Conservation (phyloP, 2,113 vertebrate genomes). For the Burhinus bistriatus region DNA sequence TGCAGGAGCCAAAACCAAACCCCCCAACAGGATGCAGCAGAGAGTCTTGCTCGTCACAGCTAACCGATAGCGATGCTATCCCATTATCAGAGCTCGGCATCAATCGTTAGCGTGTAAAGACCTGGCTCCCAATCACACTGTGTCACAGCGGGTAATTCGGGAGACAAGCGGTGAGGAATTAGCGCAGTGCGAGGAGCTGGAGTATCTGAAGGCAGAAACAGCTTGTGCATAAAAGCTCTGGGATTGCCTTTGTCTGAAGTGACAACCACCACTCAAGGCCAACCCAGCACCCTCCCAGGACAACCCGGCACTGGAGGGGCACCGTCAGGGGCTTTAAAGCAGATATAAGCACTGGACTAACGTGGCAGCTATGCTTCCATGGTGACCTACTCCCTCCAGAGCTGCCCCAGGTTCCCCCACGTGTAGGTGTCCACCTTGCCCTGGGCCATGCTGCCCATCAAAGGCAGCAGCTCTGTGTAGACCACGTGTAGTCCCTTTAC, state of each 20-base stretch:
- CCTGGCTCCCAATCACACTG: background rate
- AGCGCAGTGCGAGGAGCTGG: background rate
- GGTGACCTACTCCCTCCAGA: background rate
- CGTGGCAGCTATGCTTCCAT: background rate
- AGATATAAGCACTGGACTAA: background rate
- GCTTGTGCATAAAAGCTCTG: background rate
- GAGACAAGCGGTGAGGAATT: background rate
- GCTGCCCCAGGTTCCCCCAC: background rate
- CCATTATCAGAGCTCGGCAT: background rate
- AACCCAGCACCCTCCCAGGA: background rate
- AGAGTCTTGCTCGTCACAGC: background rate
- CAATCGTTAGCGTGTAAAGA: background rate
- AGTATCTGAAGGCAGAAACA: background rate
- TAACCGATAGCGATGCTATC: fast-evolving
- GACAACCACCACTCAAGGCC: background rate
- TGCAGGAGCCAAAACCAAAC: background rate
- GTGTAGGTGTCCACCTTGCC: background rate
- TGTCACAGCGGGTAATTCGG: fast-evolving
- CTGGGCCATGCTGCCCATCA: background rate
- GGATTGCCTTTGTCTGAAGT: background rate
- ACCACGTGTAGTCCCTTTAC: fast-evolving
- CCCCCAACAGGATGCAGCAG: background rate
- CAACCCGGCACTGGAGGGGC: background rate
- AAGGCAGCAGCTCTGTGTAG: background rate
- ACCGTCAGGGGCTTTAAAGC: background rate